Base-by-base conservation (phyloP, 1,140 invertebrate genomes). In the Drosophila watanabei region DNA sequence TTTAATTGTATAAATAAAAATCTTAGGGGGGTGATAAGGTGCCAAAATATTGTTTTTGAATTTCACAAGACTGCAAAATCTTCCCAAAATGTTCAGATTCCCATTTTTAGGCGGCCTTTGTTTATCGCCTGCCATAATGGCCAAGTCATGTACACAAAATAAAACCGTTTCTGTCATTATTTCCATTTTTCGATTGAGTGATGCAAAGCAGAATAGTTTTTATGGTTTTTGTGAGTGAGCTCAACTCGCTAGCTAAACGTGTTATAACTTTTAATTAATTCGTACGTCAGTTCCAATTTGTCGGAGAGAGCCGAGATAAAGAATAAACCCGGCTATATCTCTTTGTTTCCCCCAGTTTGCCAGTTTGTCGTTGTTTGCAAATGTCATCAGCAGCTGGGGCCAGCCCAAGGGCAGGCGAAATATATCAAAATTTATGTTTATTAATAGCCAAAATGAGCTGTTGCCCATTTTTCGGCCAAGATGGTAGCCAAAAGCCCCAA, bases 341-440 rank as follows among this genome's bases (percentile, higher is more conserved):
- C 70, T 59, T 46, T 75, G 59, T 48, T 52, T 58, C 51, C 18
- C 16, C 58, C 57, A 24, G 20, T 9, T 24, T 16, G 46, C 20
- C 52, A 32, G 62, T 30, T 57, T 66, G 33, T 52, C 48, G 33
- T 63, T 52, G 52, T 71, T 79, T 37, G 59, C 76, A 65, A 87
- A 80, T 83, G 66, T 69, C 80, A 83, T 54, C 66, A 61, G 33
- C 58, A 75, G 63, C 68, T 54, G 63, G 51, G 49, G 63, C 48
- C 13, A 39, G 30, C 14, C 45, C 70, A 60, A 72, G 54, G 54
- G 61, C 48, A 66, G 37, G 37, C 13, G 45, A 60, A 64, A 88
- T 68, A 81, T 88, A 82, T 81, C 65, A 89, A 59, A 85, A 71
- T 69, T 57, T 79, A 62, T 85, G 66, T 59, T 75, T 88, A 88